These are phyloP conservation scores for Chionoecetes opilio DNA, from an alignment of 1,140 invertebrate genomes.

Conservation along the genomic window DNA sequence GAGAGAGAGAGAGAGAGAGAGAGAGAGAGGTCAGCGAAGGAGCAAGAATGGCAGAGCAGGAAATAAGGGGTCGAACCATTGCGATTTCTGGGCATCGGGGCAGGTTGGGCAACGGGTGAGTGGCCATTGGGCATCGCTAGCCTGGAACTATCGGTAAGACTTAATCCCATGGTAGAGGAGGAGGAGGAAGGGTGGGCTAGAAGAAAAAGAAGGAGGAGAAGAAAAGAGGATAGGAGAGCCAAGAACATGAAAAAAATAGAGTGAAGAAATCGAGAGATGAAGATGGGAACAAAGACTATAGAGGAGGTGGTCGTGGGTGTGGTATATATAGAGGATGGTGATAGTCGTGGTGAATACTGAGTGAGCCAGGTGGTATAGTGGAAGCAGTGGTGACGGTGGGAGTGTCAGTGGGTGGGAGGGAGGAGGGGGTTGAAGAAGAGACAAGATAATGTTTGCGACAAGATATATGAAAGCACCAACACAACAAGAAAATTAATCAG, in stretches of 20 bases:
- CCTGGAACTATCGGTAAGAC: neutral
- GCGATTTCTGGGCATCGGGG: slow-evolving; percentile 13
- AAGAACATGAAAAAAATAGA: neutral
- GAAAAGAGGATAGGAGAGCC: neutral
- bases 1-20: slow-evolving; percentile 27
- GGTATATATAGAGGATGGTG: neutral
- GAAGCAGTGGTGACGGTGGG: too few species aligned
- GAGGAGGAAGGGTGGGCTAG: neutral
- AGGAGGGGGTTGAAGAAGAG: too few species aligned
- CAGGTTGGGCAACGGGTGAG: neutral
- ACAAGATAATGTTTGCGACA: too few species aligned
- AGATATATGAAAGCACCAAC: neutral
- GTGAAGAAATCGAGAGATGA: neutral
- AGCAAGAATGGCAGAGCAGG: neutral
- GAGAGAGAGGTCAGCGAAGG: neutral
- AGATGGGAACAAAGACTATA: neutral
- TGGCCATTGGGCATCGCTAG: slow-evolving; percentile 24
- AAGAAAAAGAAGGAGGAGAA: neutral
- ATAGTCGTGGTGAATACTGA: neutral
- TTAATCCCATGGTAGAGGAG: slow-evolving; percentile 6
- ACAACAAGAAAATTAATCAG: neutral
- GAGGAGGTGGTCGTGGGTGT: neutral
- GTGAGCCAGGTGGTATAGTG: too few species aligned
- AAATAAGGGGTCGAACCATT: slow-evolving; percentile 4
- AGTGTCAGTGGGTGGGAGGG: too few species aligned